Conservation (phyloP, 2,797 vertebrate genomes). For the Decapterus maruadsi region DNA sequence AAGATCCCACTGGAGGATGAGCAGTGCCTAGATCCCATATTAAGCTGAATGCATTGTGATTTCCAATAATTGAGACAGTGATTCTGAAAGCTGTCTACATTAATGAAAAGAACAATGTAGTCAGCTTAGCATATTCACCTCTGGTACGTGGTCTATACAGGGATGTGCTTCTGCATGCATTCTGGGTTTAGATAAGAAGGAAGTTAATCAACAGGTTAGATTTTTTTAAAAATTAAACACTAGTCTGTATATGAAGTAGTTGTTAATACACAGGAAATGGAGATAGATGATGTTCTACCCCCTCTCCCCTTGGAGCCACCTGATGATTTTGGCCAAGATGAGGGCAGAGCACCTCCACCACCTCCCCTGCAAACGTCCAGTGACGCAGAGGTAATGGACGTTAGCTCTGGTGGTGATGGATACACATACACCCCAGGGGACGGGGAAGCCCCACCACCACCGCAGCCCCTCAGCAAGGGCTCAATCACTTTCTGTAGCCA, state of each 20-base stretch:
- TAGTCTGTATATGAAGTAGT: slow-evolving; percentile 76
- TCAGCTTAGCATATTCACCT: slow-evolving; percentile 99
- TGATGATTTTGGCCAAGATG: slow-evolving; percentile 89
- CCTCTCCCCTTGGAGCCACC: slow-evolving; percentile 95
- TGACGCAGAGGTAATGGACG: slow-evolving; percentile 99
- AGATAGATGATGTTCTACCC: slow-evolving; percentile 91
- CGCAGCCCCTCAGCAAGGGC: slow-evolving; percentile 91
- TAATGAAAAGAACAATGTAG: slow-evolving; percentile 99
- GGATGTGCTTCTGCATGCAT: slow-evolving; percentile 90
- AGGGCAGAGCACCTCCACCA: slow-evolving; percentile 97
- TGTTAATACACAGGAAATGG: slow-evolving; percentile 86
- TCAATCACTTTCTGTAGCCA: slow-evolving; percentile 91
- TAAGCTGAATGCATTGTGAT: slow-evolving; percentile 99
- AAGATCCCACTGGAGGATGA: slow-evolving; percentile 89
- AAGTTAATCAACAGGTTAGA: slow-evolving; percentile 41
- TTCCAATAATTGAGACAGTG: slow-evolving; percentile 99
- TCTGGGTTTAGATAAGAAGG: slow-evolving; percentile 68
- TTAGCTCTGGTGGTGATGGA: slow-evolving; percentile 99
- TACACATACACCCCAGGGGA: slow-evolving; percentile 95
- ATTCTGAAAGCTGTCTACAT: slow-evolving; percentile 99
- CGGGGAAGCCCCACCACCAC: slow-evolving; percentile 84
- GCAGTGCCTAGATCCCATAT: slow-evolving; percentile 87
- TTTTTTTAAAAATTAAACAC: slow-evolving; percentile 54
- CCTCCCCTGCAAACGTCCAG: slow-evolving; percentile 99
- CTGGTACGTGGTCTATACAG: slow-evolving; percentile 87